phyloP scores from a whole-genome alignment of 2,797 vertebrate genomes.

The Sebastes cheni region DNA sequence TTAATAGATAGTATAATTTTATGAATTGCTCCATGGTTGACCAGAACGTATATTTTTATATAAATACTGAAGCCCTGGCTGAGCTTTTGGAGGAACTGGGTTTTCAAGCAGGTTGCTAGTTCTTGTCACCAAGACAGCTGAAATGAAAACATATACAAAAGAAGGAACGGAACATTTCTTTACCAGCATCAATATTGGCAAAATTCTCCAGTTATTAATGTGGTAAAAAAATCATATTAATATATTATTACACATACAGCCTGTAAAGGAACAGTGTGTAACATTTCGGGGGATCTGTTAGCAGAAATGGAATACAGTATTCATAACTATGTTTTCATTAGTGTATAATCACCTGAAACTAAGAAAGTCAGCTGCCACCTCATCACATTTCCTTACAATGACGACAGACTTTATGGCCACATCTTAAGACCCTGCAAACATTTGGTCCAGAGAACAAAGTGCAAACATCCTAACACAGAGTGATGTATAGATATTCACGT shows the following conservation, averaged over 20 bases:
- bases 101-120: background rate
- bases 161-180: background rate
- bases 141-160: background rate
- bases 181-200: background rate
- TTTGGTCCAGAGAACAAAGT: constrained; percentile 16
- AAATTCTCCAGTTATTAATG: background rate
- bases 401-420: background rate
- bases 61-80: background rate
- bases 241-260: background rate
- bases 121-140: constrained; percentile 5
- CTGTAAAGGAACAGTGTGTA: too few relatives aligned
- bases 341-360: too few relatives aligned
- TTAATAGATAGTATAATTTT: background rate
- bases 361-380: too few relatives aligned
- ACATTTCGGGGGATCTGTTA: too few relatives aligned
- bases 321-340: too few relatives aligned
- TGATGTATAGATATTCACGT: constrained; percentile 7
- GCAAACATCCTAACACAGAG: background rate
- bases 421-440: background rate
- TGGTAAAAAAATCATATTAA: background rate
- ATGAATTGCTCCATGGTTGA: background rate
- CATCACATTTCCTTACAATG: too few relatives aligned
- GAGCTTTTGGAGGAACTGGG: background rate
- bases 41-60: background rate
- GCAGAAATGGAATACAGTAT: too few relatives aligned